These are phyloP conservation scores for Microcebus jonahi DNA, from an alignment of 2,113 vertebrate genomes.

Conservation along the genomic window DNA sequence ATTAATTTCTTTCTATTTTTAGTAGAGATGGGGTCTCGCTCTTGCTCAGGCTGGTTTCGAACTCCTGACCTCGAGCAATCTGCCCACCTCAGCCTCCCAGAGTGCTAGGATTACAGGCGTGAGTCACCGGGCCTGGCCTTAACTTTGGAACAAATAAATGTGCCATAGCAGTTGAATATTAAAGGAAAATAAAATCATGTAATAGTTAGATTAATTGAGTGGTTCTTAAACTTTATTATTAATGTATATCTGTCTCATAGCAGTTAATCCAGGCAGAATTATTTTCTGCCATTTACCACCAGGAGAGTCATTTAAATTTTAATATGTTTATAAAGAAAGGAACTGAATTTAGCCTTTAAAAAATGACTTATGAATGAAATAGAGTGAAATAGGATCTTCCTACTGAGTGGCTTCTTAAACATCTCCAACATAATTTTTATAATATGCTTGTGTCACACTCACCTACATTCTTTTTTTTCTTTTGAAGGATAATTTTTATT, in stretches of 20 bases:
- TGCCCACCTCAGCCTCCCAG: too few relatives aligned
- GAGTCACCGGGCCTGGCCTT: neutral
- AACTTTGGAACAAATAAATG: neutral
- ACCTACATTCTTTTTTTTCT: neutral
- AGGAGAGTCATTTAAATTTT: slow-evolving; percentile 6
- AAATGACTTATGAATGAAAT: neutral
- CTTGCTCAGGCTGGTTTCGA: too few relatives aligned
- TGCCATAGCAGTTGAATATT: neutral
- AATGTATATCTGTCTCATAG: neutral
- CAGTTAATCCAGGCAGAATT: neutral
- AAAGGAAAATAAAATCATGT: neutral
- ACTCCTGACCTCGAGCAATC: too few relatives aligned
- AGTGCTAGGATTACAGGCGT: too few relatives aligned
- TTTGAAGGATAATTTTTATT: too few relatives aligned
- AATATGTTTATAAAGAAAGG: neutral
- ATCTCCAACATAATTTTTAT: neutral
- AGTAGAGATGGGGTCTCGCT: too few relatives aligned
- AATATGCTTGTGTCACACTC: neutral
- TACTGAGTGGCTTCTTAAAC: neutral
- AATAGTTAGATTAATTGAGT: neutral
- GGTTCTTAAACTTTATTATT: neutral
- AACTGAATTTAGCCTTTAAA: neutral
- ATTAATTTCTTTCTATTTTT: too few relatives aligned
- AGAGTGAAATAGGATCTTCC: neutral
- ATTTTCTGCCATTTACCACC: neutral